Evolutionary conservation across 2,113 vertebrate genomes (phyloP).

Genomic region (Desmodus rotundus): DNA sequence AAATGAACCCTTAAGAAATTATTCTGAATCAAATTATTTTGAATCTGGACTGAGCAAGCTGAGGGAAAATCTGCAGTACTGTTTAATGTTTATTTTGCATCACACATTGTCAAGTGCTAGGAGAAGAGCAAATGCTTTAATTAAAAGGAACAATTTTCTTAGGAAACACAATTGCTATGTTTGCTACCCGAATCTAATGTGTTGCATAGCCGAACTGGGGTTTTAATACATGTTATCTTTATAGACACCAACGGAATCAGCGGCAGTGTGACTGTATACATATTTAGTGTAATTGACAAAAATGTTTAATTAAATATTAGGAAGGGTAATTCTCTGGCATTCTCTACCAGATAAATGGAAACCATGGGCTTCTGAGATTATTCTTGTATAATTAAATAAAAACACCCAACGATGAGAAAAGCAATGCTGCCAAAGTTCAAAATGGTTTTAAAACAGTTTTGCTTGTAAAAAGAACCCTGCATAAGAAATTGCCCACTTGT

Average conservation of each 20-base stretch:
- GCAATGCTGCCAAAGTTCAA: not conserved
- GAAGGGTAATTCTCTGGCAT: conserved; percentile 73
- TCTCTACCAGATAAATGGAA: conserved; percentile 71
- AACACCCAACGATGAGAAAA: conserved; percentile 39
- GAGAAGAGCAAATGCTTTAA: conserved; percentile 78
- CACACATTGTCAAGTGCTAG: conserved; percentile 63
- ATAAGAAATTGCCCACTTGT: not conserved
- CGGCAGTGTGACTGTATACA: conserved; percentile 74
- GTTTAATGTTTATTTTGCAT: conserved; percentile 64
- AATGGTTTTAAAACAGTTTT: conserved; percentile 37
- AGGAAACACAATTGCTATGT: conserved; percentile 71
- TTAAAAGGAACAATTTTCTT: conserved; percentile 76
- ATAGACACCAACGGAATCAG: conserved; percentile 71
- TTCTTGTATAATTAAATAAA: conserved; percentile 75
- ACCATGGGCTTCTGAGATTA: conserved; percentile 68
- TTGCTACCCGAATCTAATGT: conserved; percentile 76
- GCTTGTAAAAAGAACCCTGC: not conserved
- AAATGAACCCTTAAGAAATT: conserved; percentile 20
- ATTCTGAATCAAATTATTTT: conserved; percentile 14
- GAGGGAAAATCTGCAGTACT: conserved; percentile 30
- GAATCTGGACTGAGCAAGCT: not conserved
- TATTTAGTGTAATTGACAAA: conserved; percentile 81
- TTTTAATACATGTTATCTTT: conserved; percentile 77
- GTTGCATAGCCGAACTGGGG: conserved; percentile 53
- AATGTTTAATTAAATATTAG: conserved; percentile 83